Evolutionary conservation across 2,888 invertebrate genomes (phyloP).

Genomic region (Antheraea yamamai): DNA sequence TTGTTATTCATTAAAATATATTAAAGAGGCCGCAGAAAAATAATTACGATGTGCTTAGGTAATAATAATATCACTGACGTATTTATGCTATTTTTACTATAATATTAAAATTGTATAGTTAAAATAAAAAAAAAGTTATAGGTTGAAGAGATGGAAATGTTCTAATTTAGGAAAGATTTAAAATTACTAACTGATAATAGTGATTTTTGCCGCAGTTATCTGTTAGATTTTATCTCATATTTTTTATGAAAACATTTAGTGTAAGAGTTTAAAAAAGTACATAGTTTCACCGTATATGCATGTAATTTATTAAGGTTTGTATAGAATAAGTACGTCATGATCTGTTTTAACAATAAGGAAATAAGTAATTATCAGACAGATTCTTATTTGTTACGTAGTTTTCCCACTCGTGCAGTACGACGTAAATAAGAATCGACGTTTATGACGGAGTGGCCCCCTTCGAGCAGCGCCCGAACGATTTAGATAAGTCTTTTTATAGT

Average conservation of each 20-base stretch:
- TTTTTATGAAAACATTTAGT: not conserved
- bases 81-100: not conserved
- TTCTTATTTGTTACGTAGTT: slow-evolving; percentile 32
- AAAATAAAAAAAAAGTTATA: too few species aligned
- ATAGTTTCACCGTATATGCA: not conserved
- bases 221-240: not conserved
- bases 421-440: slow-evolving; percentile 77
- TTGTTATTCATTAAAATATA: not conserved
- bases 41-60: not conserved
- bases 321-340: not conserved
- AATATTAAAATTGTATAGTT: too few species aligned
- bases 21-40: not conserved
- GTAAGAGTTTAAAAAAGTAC: not conserved
- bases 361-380: not conserved
- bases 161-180: too few species aligned
- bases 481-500: slow-evolving; percentile 83
- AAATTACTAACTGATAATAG: too few species aligned
- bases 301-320: not conserved
- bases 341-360: not conserved
- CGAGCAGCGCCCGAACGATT: slow-evolving; percentile 71
- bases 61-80: not conserved
- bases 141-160: too few species aligned
- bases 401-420: slow-evolving; percentile 59
- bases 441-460: slow-evolving; percentile 72
- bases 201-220: not conserved